Conservation (phyloP, 2,888 invertebrate genomes). For the Frankliniella intonsa region DNA sequence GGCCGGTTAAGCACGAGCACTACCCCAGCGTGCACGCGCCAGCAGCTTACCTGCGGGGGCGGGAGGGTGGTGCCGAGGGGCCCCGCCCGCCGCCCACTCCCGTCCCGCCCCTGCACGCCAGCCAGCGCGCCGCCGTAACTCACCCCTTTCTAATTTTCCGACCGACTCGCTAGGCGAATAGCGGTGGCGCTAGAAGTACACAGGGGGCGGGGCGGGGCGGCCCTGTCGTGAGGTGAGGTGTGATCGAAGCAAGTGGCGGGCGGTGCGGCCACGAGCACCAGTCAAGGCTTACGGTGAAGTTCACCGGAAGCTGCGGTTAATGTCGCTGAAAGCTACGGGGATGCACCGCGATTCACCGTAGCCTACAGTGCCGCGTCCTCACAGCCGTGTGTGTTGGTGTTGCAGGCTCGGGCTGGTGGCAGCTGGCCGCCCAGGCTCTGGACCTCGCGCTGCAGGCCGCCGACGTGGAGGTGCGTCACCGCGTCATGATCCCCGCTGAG, state of each 20-base stretch:
- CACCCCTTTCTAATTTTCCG: not conserved
- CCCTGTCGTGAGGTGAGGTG: conserved; percentile 48
- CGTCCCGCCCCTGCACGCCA: not conserved
- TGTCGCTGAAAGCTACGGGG: no score
- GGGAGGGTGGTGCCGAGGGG: no score
- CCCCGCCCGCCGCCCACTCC: not conserved
- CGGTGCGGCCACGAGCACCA: conserved; percentile 25
- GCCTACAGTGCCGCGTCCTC: not conserved
- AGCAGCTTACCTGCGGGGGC: no score
- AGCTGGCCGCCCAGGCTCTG: conserved; percentile 50
- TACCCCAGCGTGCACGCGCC: no score
- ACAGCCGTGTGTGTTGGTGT: conserved; percentile 35
- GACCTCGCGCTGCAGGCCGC: conserved; percentile 50
- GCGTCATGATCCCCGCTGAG: conserved; percentile 48
- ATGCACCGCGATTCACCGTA: no score
- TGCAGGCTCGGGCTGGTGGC: conserved; percentile 55
- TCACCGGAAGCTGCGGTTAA: no score
- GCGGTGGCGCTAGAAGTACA: not conserved
- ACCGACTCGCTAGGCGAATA: not conserved
- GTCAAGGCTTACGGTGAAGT: no score
- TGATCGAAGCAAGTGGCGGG: conserved; percentile 47
- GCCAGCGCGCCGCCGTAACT: not conserved
- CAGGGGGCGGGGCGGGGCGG: not conserved
- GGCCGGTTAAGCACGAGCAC: no score
- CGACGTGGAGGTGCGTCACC: conserved; percentile 53